A percentile compares a stretch with the other conserved stretches of the same genome.
Evolutionary conservation across 2,113 vertebrate genomes (phyloP).

Genomic region (Gymnogyps californianus): DNA sequence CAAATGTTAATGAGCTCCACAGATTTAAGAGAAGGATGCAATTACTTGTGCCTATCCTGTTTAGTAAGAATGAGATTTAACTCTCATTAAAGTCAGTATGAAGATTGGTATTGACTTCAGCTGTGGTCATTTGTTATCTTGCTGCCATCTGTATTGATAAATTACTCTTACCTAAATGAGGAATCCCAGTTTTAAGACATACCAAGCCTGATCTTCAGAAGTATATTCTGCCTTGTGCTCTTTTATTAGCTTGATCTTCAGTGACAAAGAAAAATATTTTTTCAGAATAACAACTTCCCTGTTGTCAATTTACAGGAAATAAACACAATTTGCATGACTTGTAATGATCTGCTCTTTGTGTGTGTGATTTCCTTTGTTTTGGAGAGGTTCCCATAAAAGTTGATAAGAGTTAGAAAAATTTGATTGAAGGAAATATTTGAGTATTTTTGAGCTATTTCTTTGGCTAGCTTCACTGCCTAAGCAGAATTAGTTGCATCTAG

Average conservation of each 20-base stretch:
- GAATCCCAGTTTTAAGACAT: background rate
- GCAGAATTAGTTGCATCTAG: background rate
- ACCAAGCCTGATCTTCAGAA: background rate
- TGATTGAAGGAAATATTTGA: background rate
- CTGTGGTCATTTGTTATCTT: background rate
- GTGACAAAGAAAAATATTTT: background rate
- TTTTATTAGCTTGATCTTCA: background rate
- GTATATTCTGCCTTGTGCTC: background rate
- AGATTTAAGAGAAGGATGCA: constrained; percentile 18
- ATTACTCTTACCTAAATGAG: background rate
- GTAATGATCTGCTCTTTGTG: background rate
- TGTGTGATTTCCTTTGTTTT: background rate
- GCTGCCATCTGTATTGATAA: background rate
- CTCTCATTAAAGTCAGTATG: constrained; percentile 1
- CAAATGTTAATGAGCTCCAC: background rate
- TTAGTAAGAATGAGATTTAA: constrained; percentile 21
- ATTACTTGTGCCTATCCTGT: constrained; percentile 14
- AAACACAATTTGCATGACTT: background rate
- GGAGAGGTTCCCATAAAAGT: background rate
- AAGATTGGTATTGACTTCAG: constrained; percentile 1
- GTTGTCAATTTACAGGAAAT: background rate
- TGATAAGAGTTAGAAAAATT: background rate
- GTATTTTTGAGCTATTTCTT: background rate
- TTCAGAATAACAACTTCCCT: background rate
- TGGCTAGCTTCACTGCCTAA: background rate